Evolutionary conservation across 1,140 invertebrate genomes (phyloP).

Genomic region (Campoletis sonorensis): DNA sequence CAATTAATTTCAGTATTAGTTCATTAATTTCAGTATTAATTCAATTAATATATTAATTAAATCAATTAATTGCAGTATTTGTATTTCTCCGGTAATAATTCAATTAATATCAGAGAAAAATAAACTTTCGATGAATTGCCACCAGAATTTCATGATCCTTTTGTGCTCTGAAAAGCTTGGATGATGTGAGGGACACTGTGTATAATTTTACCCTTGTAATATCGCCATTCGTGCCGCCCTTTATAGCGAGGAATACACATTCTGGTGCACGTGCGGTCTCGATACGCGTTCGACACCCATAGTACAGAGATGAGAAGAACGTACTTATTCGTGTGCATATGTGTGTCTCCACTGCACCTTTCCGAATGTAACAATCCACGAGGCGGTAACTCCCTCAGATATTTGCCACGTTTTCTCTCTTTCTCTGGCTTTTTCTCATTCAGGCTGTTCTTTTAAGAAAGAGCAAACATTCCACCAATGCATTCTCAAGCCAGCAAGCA

Average conservation of each 20-base stretch:
- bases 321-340: background rate
- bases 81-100: no score
- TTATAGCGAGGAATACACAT: conserved; percentile 30
- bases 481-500: conserved; percentile 3
- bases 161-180: no score
- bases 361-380: background rate
- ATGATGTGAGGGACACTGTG: no score
- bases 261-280: conserved; percentile 44
- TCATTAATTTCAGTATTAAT: no score
- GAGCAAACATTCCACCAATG: background rate
- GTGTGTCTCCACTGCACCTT: background rate
- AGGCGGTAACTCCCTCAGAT: background rate
- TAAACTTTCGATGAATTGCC: no score
- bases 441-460: background rate
- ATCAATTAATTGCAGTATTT: no score
- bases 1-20: no score
- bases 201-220: background rate
- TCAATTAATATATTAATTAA: no score
- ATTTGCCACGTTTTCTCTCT: conserved; percentile 13
- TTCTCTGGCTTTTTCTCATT: background rate
- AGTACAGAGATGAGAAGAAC: conserved; percentile 4
- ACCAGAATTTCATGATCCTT: no score
- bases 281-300: conserved; percentile 43
- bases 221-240: conserved; percentile 16
- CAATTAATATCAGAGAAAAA: no score